Evolutionary conservation across 1,140 invertebrate species (phyloP).

Genomic region (Anoplophora glabripennis): DNA sequence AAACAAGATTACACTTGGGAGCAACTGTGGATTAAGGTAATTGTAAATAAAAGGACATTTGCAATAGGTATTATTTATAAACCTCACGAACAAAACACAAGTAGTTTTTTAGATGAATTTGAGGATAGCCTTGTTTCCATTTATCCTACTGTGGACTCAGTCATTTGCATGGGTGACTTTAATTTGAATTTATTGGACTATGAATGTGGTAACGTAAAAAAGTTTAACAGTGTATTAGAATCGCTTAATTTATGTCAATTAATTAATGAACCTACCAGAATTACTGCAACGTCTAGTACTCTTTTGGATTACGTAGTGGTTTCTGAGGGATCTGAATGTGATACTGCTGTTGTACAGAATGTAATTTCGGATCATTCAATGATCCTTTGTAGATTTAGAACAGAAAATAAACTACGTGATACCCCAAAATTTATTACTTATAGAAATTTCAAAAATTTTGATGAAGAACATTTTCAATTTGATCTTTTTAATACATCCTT

Average conservation of each 20-base stretch:
- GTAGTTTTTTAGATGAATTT: too few relatives aligned
- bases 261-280: neutral
- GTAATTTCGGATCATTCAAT: too few relatives aligned
- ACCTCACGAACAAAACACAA: too few relatives aligned
- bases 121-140: too few relatives aligned
- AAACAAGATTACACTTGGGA: too few relatives aligned
- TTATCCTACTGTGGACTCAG: neutral
- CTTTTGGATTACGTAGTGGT: conserved; percentile 5
- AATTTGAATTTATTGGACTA: neutral
- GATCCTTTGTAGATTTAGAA: too few relatives aligned
- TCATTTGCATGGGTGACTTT: conserved; percentile 1
- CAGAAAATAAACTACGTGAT: too few relatives aligned
- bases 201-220: conserved; percentile 5
- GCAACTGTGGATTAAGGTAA: too few relatives aligned
- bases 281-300: neutral
- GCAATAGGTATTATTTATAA: too few relatives aligned
- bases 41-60: too few relatives aligned
- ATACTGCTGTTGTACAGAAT: neutral
- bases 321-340: neutral
- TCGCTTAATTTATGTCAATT: conserved; percentile 2
- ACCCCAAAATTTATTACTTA: too few relatives aligned
- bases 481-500: neutral
- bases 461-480: conserved; percentile 2
- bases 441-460: conserved; percentile 7
- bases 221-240: conserved; percentile 2